These are phyloP conservation scores for Sisyra terminalis DNA, from an alignment of 2,888 invertebrate genomes.

Conservation along the genomic window DNA sequence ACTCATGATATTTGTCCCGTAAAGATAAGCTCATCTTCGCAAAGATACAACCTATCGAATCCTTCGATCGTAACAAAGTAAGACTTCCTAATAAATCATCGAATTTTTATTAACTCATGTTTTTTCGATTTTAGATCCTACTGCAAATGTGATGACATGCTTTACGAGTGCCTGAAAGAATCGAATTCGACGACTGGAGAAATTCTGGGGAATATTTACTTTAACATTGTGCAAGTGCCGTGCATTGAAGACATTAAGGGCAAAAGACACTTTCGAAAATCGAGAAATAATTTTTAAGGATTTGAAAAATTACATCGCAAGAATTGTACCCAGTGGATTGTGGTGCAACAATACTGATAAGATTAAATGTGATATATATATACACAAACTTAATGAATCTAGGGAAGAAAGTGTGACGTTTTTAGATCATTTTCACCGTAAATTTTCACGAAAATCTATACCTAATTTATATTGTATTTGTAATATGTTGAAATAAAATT, in stretches of 20 bases:
- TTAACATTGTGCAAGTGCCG: conserved; percentile 62
- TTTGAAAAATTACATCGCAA: no score
- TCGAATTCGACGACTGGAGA: conserved; percentile 54
- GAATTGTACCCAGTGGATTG: no score
- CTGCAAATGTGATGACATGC: conserved; percentile 71
- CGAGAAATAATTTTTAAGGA: conserved; percentile 33
- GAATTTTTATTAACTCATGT: not conserved
- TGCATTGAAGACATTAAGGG: conserved; percentile 43
- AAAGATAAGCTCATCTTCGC: conserved; percentile 50
- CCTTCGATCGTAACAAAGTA: conserved; percentile 67
- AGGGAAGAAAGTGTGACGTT: no score
- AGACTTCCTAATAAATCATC: conserved; percentile 15
- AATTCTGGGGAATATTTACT: conserved; percentile 71
- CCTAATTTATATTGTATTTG: no score
- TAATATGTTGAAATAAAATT: no score
- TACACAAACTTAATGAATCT: no score
- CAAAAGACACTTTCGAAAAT: conserved; percentile 31
- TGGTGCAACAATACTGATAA: no score
- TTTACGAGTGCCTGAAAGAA: conserved; percentile 65
- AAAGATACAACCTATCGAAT: conserved; percentile 69
- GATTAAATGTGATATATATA: no score
- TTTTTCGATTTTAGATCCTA: conserved; percentile 43
- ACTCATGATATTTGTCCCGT: conserved; percentile 82
- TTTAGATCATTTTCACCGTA: no score
- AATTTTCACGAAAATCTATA: no score